Base-by-base conservation (phyloP, 2,888 invertebrate genomes). In the Eulithis testata region DNA sequence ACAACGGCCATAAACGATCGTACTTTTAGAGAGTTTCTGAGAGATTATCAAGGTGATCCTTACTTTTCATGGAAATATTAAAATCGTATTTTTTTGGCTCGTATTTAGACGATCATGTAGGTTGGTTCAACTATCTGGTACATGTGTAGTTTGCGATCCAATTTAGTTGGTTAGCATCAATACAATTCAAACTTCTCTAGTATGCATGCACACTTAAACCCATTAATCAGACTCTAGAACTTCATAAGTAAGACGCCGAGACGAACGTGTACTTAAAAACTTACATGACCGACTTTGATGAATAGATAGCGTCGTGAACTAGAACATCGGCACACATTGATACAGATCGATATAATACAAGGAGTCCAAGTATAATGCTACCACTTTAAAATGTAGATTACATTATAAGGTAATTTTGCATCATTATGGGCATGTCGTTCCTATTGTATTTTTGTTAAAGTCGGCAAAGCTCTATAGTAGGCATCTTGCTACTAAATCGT, bases 201-300 rank as follows among this genome's bases (percentile, higher is more conserved):
- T 62, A 27, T 58, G n/a, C 52, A 54, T 47, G 59, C 55, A 53
- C 52, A 53, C 50, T 60, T 56, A 60, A 54, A 45, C 12, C 67
- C 57, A 67, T 67, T 63, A 57, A 57, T 60, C 52, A 51, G 11
- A 63, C 60, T 56, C 43, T 40, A 55, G 21, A 57, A 67, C 60
- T 63, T 67, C 58, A 40, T 14, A 60, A 66, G 60, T 57, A 58
- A 66, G 65, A 52, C 61, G 21, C 43, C 57, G 14, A 63, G 57
- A 55, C 57, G 51, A 54, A 61, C 63, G 60, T 66, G 51, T 60
- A 63, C 66, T 73, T 69, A 72, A 72, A 73, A 73, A 69, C 71
- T 73, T 70, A 72, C 69, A 72, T 73, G 72, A 72, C 72, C 73
- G 72, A 72, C 69, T 73, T 73, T 73, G 73, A 73, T 72, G 73